phyloP scores from a whole-genome alignment of 2,797 vertebrate species.

The Antrozous pallidus region DNA sequence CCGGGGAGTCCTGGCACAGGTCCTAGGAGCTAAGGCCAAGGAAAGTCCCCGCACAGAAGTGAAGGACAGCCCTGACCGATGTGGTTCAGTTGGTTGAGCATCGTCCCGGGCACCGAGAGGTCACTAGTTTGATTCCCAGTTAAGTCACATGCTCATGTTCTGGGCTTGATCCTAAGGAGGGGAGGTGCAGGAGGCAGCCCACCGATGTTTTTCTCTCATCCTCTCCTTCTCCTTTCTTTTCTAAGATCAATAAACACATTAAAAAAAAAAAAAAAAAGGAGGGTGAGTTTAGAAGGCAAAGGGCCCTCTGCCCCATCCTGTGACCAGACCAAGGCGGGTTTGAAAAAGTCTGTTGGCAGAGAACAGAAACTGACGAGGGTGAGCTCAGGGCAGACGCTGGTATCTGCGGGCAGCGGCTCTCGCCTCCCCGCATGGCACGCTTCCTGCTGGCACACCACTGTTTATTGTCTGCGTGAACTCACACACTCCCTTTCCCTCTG shows the following conservation, averaged over 20 bases:
- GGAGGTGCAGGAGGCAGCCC: too few relatives aligned
- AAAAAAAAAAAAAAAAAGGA: too few relatives aligned
- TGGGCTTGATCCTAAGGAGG: too few relatives aligned
- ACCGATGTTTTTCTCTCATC: not conserved
- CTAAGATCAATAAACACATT: not conserved
- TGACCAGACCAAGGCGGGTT: not conserved
- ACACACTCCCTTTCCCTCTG: not conserved
- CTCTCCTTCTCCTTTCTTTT: not conserved
- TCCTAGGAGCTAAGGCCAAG: not conserved
- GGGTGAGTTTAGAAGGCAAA: too few relatives aligned
- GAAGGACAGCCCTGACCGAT: too few relatives aligned
- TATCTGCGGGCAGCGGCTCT: not conserved
- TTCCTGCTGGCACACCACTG: constrained; percentile 51
- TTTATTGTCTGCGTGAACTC: not conserved
- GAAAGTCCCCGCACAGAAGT: not conserved
- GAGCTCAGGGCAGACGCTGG: not conserved
- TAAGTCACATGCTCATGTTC: too few relatives aligned
- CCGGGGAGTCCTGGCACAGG: not conserved
- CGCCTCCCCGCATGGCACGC: not conserved
- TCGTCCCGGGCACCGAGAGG: too few relatives aligned
- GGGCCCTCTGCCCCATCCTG: not conserved
- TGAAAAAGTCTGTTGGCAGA: not conserved
- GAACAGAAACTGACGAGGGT: not conserved
- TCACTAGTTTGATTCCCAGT: too few relatives aligned
- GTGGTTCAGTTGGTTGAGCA: too few relatives aligned